Conservation (phyloP, 1,140 invertebrate species). For the Schlechtendalia chinensis region DNA sequence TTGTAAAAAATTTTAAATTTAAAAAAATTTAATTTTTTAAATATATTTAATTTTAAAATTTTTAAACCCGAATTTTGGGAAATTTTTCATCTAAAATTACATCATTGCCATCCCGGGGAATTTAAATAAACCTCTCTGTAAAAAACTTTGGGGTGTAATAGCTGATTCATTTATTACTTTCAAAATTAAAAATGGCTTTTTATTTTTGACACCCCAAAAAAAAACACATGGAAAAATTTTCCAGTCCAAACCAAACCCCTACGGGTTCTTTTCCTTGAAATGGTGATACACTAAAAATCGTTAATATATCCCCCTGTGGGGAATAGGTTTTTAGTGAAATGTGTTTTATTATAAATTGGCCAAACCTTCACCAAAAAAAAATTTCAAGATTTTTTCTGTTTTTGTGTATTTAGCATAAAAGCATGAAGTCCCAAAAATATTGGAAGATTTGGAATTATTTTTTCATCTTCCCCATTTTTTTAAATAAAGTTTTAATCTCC, state of each 20-base stretch:
- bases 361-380: conserved; percentile 73
- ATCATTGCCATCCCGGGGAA: conserved; percentile 61
- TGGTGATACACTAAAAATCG: conserved; percentile 87
- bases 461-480: conserved; percentile 55
- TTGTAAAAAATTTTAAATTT: not conserved
- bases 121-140: conserved; percentile 68
- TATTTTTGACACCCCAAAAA: conserved; percentile 68
- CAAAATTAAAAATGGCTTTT: conserved; percentile 51
- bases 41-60: not conserved
- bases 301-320: conserved; percentile 91
- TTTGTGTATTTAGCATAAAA: conserved; percentile 79
- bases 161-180: conserved; percentile 58
- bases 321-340: conserved; percentile 58
- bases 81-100: conserved; percentile 75
- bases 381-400: conserved; percentile 80
- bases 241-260: conserved; percentile 92
- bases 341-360: conserved; percentile 62
- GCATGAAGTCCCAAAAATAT: conserved; percentile 69
- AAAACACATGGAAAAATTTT: conserved; percentile 89
- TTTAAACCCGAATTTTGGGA: conserved; percentile 64
- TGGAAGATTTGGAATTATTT: conserved; percentile 19
- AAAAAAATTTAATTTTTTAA: not conserved
- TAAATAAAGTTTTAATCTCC: conserved; percentile 61
- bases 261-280: conserved; percentile 80
- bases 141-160: conserved; percentile 65